These are phyloP conservation scores for Arbacia lixula DNA, from an alignment of 53 echinoderm and acorn worm genomes.

Conservation along the genomic window DNA sequence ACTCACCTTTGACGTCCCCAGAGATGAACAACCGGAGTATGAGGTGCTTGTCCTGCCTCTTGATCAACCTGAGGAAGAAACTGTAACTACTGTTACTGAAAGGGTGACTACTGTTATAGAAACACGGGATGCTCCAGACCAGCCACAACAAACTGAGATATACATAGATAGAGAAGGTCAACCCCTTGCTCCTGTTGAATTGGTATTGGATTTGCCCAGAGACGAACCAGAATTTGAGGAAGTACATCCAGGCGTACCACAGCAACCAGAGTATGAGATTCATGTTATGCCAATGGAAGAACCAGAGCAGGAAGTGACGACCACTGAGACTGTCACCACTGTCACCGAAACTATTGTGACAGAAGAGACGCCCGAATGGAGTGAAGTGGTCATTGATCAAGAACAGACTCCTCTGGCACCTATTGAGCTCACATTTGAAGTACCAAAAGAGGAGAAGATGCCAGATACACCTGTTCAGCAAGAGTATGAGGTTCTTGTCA, in stretches of 20 bases:
- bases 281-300: slow-evolving; percentile 8
- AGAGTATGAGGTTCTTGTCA: slow-evolving; percentile 17
- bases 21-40: slow-evolving; percentile 25
- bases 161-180: slow-evolving; percentile 60
- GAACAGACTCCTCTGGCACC: slow-evolving; percentile 68
- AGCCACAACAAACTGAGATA: slow-evolving; percentile 66
- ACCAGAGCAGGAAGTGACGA: slow-evolving; percentile 26
- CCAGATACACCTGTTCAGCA: slow-evolving; percentile 20
- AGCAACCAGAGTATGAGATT: slow-evolving; percentile 38
- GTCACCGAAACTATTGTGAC: slow-evolving; percentile 40
- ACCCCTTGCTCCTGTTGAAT: slow-evolving; percentile 49
- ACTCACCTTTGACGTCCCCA: slow-evolving; percentile 40
- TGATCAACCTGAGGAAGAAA: slow-evolving; percentile 32
- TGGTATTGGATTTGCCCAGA: slow-evolving; percentile 53
- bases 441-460: slow-evolving; percentile 34
- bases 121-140: slow-evolving; percentile 5
- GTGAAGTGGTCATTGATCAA: slow-evolving; percentile 67
- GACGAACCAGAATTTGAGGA: slow-evolving; percentile 66
- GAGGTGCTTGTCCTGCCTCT: slow-evolving; percentile 37
- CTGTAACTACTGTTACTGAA: slow-evolving; percentile 21
- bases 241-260: slow-evolving; percentile 28
- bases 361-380: slow-evolving; percentile 26
- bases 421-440: slow-evolving; percentile 70
- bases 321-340: slow-evolving; percentile 34
- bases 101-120: slow-evolving; percentile 41